phyloP scores from a whole-genome alignment of 2,888 invertebrate genomes.

The Dolichopus griseipennis region DNA sequence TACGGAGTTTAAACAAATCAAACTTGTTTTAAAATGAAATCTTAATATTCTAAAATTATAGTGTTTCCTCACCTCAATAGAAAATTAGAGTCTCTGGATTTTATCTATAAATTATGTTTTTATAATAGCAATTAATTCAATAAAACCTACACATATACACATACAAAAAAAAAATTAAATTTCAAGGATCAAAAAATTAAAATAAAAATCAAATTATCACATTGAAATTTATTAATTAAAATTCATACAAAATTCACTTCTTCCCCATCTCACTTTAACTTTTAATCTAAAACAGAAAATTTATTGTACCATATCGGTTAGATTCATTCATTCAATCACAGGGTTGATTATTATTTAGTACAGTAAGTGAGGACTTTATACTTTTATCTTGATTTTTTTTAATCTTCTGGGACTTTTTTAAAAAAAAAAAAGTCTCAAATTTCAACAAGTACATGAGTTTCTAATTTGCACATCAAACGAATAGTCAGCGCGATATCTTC shows the following conservation, averaged over 20 bases:
- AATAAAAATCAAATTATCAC: constrained; percentile 16
- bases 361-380: background rate
- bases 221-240: constrained; percentile 2
- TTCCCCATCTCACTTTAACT: too few relatives aligned
- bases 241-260: background rate
- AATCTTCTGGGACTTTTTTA: background rate
- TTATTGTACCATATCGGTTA: background rate
- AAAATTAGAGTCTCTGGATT: too few relatives aligned
- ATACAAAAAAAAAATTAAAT: background rate
- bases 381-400: background rate
- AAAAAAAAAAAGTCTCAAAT: background rate
- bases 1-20: too few relatives aligned
- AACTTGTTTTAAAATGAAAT: too few relatives aligned
- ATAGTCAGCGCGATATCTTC: background rate
- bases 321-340: background rate
- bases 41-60: too few relatives aligned
- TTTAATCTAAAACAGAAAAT: background rate
- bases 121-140: constrained; percentile 21
- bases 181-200: constrained; percentile 4
- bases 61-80: too few relatives aligned
- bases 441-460: constrained; percentile 4
- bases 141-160: background rate
- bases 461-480: background rate
- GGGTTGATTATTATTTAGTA: background rate
- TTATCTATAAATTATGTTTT: too few relatives aligned